Conservation (phyloP, 2,797 vertebrate species). For the Spinus pinus region DNA sequence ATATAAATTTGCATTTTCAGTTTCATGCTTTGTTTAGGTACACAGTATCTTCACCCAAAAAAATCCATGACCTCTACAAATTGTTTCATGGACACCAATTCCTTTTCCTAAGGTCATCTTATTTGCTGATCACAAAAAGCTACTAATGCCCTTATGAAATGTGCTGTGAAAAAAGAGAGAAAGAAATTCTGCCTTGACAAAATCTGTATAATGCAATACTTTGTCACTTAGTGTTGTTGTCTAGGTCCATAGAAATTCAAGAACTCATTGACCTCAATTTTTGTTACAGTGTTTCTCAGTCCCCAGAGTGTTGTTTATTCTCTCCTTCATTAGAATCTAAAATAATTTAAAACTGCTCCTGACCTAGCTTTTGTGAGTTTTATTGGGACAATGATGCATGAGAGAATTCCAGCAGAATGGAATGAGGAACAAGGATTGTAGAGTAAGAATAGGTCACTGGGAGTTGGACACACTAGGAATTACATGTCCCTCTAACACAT, state of each 20-base stretch:
- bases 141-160: neutral
- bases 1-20: neutral
- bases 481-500: neutral
- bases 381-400: neutral
- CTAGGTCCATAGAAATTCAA: neutral
- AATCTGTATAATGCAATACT: neutral
- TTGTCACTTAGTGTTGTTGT: neutral
- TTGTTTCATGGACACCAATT: neutral
- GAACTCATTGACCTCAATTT: conserved; percentile 25
- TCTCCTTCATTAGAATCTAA: conserved; percentile 40
- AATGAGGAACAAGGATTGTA: neutral
- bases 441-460: neutral
- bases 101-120: neutral
- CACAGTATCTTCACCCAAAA: neutral
- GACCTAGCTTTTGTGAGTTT: conserved; percentile 15
- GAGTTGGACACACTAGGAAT: neutral
- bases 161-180: neutral
- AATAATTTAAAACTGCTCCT: conserved; percentile 15
- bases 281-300: neutral
- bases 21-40: neutral
- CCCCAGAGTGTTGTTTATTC: conserved; percentile 15
- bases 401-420: conserved; percentile 8
- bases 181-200: neutral
- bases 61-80: neutral
- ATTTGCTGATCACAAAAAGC: neutral